phyloP scores from a whole-genome alignment of 2,888 invertebrate genomes.

The Drosophila nr. perissopoda region DNA sequence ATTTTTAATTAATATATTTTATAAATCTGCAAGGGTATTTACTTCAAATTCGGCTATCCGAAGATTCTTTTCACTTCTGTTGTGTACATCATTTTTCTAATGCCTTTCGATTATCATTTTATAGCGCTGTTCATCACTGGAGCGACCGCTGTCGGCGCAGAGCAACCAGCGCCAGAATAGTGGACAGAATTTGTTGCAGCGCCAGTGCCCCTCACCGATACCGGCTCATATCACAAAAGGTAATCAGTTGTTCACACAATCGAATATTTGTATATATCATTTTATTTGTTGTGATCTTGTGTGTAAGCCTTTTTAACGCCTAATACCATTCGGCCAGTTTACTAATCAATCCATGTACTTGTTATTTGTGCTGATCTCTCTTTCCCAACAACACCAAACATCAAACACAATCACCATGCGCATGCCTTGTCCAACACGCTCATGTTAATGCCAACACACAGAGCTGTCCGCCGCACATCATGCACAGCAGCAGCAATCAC shows the following conservation, averaged over 20 bases:
- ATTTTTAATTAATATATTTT: not conserved
- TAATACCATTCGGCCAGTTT: slow-evolving; percentile 64
- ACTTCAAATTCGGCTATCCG: not conserved
- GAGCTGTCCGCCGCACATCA: slow-evolving; percentile 83
- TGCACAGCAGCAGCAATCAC: slow-evolving; percentile 75
- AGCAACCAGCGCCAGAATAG: slow-evolving; percentile 83
- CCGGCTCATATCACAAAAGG: slow-evolving; percentile 92
- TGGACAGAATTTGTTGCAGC: slow-evolving; percentile 84
- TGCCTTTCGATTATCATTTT: slow-evolving; percentile 24
- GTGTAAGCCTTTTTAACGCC: slow-evolving; percentile 58
- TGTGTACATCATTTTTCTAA: not conserved
- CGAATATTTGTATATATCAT: not conserved
- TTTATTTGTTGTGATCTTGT: slow-evolving; percentile 52
- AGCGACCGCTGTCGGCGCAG: slow-evolving; percentile 89
- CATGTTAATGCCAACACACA: slow-evolving; percentile 61
- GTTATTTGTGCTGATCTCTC: slow-evolving; percentile 49
- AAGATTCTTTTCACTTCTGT: not conserved
- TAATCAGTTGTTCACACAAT: slow-evolving; percentile 66
- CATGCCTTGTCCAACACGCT: slow-evolving; percentile 63
- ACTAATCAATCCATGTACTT: slow-evolving; percentile 69
- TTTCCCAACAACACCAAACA: slow-evolving; percentile 28
- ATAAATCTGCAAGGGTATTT: not conserved
- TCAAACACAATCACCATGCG: slow-evolving; percentile 46
- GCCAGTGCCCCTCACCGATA: slow-evolving; percentile 88
- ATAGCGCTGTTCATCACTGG: slow-evolving; percentile 93